phyloP scores from a whole-genome alignment of 2,113 vertebrate genomes.

The Cinclus cinclus region DNA sequence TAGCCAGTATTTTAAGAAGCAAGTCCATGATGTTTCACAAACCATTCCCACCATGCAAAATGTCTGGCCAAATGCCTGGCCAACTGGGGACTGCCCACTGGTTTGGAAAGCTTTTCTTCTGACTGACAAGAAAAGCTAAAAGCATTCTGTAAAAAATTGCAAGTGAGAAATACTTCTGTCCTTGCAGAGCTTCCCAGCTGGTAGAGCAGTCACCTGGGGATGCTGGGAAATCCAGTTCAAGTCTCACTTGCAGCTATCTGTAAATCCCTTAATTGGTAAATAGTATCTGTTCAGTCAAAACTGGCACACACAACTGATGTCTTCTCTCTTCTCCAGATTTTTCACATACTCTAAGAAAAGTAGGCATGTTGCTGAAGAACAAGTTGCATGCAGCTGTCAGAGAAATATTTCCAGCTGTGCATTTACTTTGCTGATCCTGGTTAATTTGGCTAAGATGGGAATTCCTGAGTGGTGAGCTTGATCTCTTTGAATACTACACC shows the following conservation, averaged over 20 bases:
- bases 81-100: background rate
- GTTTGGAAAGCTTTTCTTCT: background rate
- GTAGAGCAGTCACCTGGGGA: background rate
- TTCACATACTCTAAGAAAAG: conserved; percentile 5
- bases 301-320: background rate
- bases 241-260: background rate
- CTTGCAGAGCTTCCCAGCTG: background rate
- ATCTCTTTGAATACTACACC: conserved; percentile 40
- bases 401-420: conserved; percentile 38
- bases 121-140: background rate
- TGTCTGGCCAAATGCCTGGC: background rate
- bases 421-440: background rate
- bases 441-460: conserved; percentile 40
- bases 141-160: background rate
- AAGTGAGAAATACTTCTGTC: background rate
- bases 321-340: background rate
- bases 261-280: background rate
- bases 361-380: background rate
- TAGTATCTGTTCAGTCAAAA: background rate
- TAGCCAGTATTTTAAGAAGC: background rate
- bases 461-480: conserved; percentile 40
- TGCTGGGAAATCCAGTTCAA: background rate
- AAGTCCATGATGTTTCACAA: background rate
- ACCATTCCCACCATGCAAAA: background rate
- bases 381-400: conserved; percentile 19